These are phyloP conservation scores for Athalia circularis DNA, from an alignment of 2,888 invertebrate genomes.

Conservation along the genomic window DNA sequence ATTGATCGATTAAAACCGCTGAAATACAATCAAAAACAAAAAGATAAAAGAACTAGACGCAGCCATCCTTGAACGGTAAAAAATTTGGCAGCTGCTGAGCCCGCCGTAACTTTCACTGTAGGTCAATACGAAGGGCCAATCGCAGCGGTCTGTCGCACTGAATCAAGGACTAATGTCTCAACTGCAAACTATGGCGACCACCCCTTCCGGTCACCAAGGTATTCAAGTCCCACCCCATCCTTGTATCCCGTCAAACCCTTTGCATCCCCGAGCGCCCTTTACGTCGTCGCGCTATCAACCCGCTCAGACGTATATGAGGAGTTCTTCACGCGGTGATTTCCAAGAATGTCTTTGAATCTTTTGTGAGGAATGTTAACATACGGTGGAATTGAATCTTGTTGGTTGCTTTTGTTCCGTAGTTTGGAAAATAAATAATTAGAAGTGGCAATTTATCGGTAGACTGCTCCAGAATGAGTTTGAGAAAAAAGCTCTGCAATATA, in stretches of 20 bases:
- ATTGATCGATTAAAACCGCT: too few species aligned
- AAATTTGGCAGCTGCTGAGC: not conserved
- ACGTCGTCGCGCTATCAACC: constrained; percentile 31
- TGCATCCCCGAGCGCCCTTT: not conserved
- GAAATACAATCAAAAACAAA: too few species aligned
- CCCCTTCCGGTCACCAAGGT: constrained; percentile 22
- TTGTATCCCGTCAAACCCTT: constrained; percentile 3
- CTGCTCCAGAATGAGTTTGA: too few species aligned
- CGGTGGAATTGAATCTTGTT: constrained; percentile 5
- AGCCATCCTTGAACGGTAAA: too few species aligned
- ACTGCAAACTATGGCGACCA: constrained; percentile 32
- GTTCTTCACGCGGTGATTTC: constrained; percentile 21
- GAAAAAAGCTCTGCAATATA: too few species aligned
- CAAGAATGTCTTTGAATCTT: constrained; percentile 17
- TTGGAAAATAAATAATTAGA: not conserved
- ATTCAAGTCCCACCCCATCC: constrained; percentile 21
- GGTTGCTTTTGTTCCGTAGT: not conserved
- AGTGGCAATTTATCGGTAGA: too few species aligned
- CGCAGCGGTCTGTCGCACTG: constrained; percentile 29
- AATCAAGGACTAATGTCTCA: constrained; percentile 43
- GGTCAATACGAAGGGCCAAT: constrained; percentile 43
- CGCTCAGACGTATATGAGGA: constrained; percentile 28
- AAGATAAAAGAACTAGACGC: too few species aligned
- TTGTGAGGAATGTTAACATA: constrained; percentile 19
- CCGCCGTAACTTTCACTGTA: constrained; percentile 11